A percentile compares a stretch with the other conserved stretches of the same genome.
These are phyloP conservation scores for Diorhabda elongata DNA, from an alignment of 1,140 invertebrate genomes.

Conservation along the genomic window DNA sequence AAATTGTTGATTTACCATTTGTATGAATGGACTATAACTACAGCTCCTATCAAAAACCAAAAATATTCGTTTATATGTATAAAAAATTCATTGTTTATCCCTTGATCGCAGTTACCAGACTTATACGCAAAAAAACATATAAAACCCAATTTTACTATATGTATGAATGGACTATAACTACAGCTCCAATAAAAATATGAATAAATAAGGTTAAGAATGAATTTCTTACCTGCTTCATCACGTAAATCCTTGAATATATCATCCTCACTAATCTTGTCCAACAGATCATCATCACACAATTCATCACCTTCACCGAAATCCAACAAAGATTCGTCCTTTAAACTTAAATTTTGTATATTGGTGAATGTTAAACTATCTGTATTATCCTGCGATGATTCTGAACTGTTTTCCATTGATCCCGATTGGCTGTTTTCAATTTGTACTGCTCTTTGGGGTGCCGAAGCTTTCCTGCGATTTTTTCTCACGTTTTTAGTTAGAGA, in stretches of 20 bases:
- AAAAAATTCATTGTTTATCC: too few relatives aligned
- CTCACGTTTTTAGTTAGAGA: conserved; percentile 12
- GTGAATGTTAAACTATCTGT: conserved; percentile 15
- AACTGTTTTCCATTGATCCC: conserved; percentile 20
- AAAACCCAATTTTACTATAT: too few relatives aligned
- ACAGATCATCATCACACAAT: conserved; percentile 32
- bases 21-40: too few relatives aligned
- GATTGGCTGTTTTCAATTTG: conserved; percentile 17
- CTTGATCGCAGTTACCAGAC: too few relatives aligned
- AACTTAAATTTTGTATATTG: conserved; percentile 13
- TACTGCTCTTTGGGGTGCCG: conserved; percentile 20
- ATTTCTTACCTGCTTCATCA: conserved; percentile 34
- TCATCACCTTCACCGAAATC: conserved; percentile 17
- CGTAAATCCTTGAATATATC: conserved; percentile 40
- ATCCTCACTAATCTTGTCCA: conserved; percentile 32
- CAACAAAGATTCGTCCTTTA: conserved; percentile 12
- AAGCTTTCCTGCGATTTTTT: conserved; percentile 16
- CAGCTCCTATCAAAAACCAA: too few relatives aligned
- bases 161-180: too few relatives aligned
- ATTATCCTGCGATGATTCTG: conserved; percentile 24
- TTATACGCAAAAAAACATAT: too few relatives aligned
- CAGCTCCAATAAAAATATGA: too few relatives aligned
- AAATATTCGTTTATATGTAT: too few relatives aligned
- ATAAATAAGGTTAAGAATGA: too few relatives aligned
- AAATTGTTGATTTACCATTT: too few relatives aligned